Evolutionary conservation across 2,113 vertebrate species (phyloP), one percentile per base, ranked within the genome.

Genomic region (Nanger granti): DNA sequence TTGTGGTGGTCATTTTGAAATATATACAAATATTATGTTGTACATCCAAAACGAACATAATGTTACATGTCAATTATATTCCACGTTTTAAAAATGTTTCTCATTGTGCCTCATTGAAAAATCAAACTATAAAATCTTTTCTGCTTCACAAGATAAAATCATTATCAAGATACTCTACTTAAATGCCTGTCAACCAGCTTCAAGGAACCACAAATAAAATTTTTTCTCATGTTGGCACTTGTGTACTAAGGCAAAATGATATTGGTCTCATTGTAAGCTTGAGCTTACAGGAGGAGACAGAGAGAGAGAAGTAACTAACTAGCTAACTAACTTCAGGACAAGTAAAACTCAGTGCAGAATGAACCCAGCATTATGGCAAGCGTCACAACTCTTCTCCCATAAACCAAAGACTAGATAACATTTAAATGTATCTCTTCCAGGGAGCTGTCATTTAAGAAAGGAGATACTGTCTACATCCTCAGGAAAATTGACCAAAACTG

Each of bases 401-500:
- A 47, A 57, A 54, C 66, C 73, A 64, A n/a, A 34, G 29, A 86
- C n/a, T 8, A 85, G 7, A 22, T 9, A 24, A 83, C 34, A 44
- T 54, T 22, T 95, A 90, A 95, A 98, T 84, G 24, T 86, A 87
- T 98, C 86, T 98, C 95, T 99, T 99, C 22, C 99, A 99, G 99
- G 99, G 99, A 99, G 98, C 98, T 99, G 98, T 99, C 99, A 9
- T 99, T 99, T 98, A 99, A 99, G 98, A 99, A 99, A 98, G 99
- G 99, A 60, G 99, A 99, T 90, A 99, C 99, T 4, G 99, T 99
- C 96, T 99, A 99, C 98, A 99, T 99, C 98, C 99, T 99, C 99
- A 99, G 99, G 98, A 99, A 99, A 98, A 99, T 99, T 91, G 99
- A 99, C 99, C 99, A 99, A 97, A 99, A 99, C 98, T 99, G 99